Base-by-base conservation (phyloP, 2,888 invertebrate species). In the Digitonthophagus gazella region DNA sequence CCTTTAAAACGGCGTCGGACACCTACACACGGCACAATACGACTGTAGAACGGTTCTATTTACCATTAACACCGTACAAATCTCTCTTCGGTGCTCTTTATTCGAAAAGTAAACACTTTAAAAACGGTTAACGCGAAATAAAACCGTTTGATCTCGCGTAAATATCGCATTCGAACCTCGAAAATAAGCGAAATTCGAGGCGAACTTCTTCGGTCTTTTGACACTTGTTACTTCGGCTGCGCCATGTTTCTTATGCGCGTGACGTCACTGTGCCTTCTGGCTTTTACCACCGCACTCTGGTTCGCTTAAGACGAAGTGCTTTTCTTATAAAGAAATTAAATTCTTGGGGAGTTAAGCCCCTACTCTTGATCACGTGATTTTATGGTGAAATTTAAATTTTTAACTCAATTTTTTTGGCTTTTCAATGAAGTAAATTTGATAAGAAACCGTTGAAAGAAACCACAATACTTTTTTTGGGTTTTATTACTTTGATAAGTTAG, bases 201-300 rank as follows among this genome's bases (percentile, higher is more conserved):
- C 65, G 19, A 44, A 15, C 3, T 28, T 69, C 70, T 68, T 72
- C 74, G 69, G 72, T 75, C 74, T 77, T 76, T 77, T 77, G 77
- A 78, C 78, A 78, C 78, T 77, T 78, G 77, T 78, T 78, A 76
- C 76, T 74, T 74, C 74, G 72, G 69, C 63, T 69, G 73, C 72
- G 77, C 76, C 76, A 78, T 76, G 73, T 76, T 78, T 73, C 72
- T 73, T 74, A 68, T 15, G 64, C 28, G 64, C 56, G 65, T 77
- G 77, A 77, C 77, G 76, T 76, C 76, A 77, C 55, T n/a, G 58
- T 15, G 28, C 54, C 56, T 18, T 56, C 19, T 67, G 28, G n/a
- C 61, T 20, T 20, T 61, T 61, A 61, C 61, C 61, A 61, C 61
- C 61, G 18, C 61, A n/a, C n/a, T n/a, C n/a, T n/a, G n/a, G n/a